Conservation (phyloP, 2,797 vertebrate genomes). For the Pseudomugil tenellus region DNA sequence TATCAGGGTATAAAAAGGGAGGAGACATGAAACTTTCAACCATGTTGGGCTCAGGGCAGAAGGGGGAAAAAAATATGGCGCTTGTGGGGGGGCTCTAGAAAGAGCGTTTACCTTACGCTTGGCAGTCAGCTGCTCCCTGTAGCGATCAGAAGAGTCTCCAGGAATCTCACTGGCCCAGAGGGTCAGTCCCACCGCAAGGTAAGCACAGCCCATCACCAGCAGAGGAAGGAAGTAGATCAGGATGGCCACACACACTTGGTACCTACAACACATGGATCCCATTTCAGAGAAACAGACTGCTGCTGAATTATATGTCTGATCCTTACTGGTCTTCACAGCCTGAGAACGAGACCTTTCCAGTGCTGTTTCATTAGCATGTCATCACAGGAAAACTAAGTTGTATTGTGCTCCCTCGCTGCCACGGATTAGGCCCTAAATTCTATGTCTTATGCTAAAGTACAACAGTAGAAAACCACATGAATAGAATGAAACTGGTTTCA, state of each 20-base stretch:
- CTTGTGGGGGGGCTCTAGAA: neutral
- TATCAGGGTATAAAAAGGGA: conserved; percentile 3
- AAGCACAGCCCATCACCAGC: conserved; percentile 93
- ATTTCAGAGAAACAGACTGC: too few species aligned
- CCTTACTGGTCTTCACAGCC: neutral
- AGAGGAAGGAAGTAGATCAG: conserved; percentile 95
- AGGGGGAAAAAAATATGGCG: too few species aligned
- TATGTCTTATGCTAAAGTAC: too few species aligned
- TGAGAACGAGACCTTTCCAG: neutral
- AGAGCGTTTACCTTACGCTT: conserved; percentile 89
- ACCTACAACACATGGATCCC: conserved; percentile 77
- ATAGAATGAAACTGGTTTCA: too few species aligned
- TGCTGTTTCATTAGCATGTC: neutral
- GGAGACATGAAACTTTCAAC: neutral
- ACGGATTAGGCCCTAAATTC: too few species aligned
- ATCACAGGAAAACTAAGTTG: neutral
- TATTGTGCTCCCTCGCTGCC: too few species aligned
- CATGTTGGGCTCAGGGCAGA: neutral
- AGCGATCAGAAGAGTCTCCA: conserved; percentile 93
- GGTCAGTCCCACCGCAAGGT: conserved; percentile 91
- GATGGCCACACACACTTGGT: conserved; percentile 90
- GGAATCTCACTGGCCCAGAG: conserved; percentile 97
- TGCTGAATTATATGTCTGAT: too few species aligned
- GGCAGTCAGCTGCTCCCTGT: conserved; percentile 94
- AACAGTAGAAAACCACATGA: too few species aligned